These are phyloP conservation scores for Phocides pigmalion DNA, from an alignment of 1,140 invertebrate genomes.

Conservation along the genomic window DNA sequence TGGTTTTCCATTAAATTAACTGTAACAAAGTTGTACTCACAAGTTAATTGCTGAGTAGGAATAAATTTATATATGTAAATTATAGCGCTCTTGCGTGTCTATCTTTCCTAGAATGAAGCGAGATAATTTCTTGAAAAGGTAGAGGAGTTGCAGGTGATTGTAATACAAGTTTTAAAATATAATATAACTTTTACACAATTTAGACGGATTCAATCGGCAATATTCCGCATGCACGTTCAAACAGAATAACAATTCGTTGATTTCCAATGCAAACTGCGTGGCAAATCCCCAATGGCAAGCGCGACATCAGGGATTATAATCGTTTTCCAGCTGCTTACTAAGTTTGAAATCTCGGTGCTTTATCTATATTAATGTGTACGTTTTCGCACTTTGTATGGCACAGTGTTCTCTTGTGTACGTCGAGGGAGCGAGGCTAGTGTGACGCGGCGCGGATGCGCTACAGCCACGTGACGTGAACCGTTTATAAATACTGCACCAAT, in stretches of 20 bases:
- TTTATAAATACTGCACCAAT: constrained; percentile 37
- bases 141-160: background rate
- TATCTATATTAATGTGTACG: constrained; percentile 25
- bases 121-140: background rate
- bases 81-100: background rate
- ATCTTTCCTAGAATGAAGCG: background rate
- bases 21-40: background rate
- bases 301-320: constrained; percentile 48
- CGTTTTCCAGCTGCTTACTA: constrained; percentile 40
- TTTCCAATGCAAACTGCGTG: constrained; percentile 58
- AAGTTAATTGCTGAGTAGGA: background rate
- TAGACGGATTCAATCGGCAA: constrained; percentile 40
- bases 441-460: constrained; percentile 36
- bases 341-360: constrained; percentile 6
- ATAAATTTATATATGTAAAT: background rate
- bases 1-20: too few relatives aligned
- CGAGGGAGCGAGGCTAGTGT: constrained; percentile 6
- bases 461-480: constrained; percentile 42
- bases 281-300: constrained; percentile 51
- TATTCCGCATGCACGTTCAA: constrained; percentile 37
- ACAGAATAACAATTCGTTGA: constrained; percentile 53
- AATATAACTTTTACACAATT: constrained; percentile 39
- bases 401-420: constrained; percentile 31
- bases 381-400: constrained; percentile 28
- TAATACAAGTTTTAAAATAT: constrained; percentile 1